Conservation (phyloP, 2,888 invertebrate species). For the Isotomurus palustris region DNA sequence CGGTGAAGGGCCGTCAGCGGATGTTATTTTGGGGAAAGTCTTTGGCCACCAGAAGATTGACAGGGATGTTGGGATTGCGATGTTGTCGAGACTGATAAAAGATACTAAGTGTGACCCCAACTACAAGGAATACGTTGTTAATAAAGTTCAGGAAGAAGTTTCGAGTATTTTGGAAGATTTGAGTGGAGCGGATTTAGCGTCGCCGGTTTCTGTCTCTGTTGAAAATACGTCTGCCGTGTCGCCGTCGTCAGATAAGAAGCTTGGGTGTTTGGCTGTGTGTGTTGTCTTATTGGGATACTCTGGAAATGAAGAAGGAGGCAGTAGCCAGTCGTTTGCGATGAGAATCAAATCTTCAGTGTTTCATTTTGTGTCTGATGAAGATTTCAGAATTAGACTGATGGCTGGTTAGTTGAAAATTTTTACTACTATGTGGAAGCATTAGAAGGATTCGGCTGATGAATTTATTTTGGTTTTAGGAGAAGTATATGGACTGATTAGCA, state of each 20-base stretch:
- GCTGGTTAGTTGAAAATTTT: conserved; percentile 21
- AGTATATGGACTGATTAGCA: conserved; percentile 24
- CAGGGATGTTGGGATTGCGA: conserved; percentile 18
- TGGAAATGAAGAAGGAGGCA: conserved; percentile 3
- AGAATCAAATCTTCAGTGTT: conserved; percentile 12
- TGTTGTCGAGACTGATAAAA: conserved; percentile 13
- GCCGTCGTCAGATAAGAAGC: conserved; percentile 3
- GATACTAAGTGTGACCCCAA: conserved; percentile 6
- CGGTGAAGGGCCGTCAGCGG: conserved; percentile 5
- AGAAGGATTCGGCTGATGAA: not conserved
- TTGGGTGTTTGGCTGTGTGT: conserved; percentile 21
- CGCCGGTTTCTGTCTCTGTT: too few relatives aligned
- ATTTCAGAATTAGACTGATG: conserved; percentile 27
- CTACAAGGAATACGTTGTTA: not conserved
- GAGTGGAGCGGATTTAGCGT: not conserved
- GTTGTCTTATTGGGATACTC: conserved; percentile 12
- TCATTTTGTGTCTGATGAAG: conserved; percentile 22
- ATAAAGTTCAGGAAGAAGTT: too few relatives aligned
- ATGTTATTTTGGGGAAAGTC: conserved; percentile 17
- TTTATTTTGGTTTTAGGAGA: conserved; percentile 13
- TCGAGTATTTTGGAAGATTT: conserved; percentile 3
- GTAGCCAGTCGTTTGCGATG: conserved; percentile 15
- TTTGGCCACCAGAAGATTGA: conserved; percentile 21
- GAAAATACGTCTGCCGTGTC: too few relatives aligned
- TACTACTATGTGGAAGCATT: not conserved